Conservation (phyloP, 2,888 invertebrate species). For the Tiliacea aurago region DNA sequence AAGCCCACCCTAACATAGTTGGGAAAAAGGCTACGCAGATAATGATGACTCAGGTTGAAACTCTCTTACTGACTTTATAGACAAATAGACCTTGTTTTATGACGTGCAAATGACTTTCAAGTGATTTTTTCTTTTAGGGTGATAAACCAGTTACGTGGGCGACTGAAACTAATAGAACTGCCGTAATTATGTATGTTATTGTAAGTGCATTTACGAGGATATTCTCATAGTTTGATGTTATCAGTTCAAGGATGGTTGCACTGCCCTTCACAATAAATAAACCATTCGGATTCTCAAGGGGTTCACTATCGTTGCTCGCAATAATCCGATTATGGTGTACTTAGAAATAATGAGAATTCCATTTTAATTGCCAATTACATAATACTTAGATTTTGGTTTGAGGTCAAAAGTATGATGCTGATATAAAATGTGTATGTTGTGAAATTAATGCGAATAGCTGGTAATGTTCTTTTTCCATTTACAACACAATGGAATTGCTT, state of each 20-base stretch:
- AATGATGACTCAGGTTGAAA: not conserved
- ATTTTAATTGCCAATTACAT: constrained; percentile 50
- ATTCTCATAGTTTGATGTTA: constrained; percentile 26
- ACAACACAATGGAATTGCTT: constrained; percentile 19
- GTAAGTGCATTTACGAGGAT: not conserved
- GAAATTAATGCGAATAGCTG: not conserved
- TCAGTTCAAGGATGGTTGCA: constrained; percentile 22
- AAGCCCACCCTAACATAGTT: no score
- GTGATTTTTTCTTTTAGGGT: no score
- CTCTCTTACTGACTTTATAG: not conserved
- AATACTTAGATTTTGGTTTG: not conserved
- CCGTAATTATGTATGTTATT: not conserved
- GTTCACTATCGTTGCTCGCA: constrained; percentile 30
- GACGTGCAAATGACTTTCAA: not conserved
- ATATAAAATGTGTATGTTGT: not conserved
- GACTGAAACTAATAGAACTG: not conserved
- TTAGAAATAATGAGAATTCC: constrained; percentile 36
- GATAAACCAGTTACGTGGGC: not conserved
- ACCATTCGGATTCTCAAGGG: constrained; percentile 25
- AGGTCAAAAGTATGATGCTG: not conserved
- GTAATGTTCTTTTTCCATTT: constrained; percentile 1
- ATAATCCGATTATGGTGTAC: constrained; percentile 38
- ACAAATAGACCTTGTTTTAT: not conserved
- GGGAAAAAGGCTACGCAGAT: no score
- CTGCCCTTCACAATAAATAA: constrained; percentile 15